Percentiles rank a stretch among this genome's conserved stretches.
Evolutionary conservation across 2,113 vertebrate species (phyloP).

Genomic region (Melanerpes aurifrons): DNA sequence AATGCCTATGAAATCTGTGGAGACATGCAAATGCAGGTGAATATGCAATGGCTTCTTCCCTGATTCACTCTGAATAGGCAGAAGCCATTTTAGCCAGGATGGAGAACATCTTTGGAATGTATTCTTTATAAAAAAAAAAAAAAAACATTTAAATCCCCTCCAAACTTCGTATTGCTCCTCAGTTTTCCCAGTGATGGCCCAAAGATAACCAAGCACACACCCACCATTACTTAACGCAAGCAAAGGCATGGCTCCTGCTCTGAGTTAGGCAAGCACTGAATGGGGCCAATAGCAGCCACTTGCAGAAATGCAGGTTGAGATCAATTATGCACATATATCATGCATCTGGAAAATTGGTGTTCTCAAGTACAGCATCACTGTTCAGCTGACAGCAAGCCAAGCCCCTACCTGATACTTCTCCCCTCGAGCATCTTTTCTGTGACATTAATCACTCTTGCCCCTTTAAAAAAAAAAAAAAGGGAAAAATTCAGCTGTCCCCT

Average conservation of each 20-base stretch:
- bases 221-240: neutral
- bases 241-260: neutral
- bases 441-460: neutral
- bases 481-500: neutral
- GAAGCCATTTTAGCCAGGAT: neutral
- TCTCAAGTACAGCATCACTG: neutral
- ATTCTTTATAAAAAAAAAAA: neutral
- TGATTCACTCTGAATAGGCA: neutral
- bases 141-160: neutral
- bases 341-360: neutral
- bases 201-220: rapidly evolving
- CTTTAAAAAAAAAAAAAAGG: neutral
- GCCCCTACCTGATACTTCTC: neutral
- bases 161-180: neutral
- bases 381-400: neutral
- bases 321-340: neutral
- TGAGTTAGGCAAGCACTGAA: neutral
- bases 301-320: neutral
- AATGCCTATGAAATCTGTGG: neutral
- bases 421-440: neutral
- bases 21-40: neutral
- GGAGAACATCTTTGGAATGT: neutral
- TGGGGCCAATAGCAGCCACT: neutral
- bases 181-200: neutral
- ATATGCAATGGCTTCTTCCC: neutral